Evolutionary conservation across 1,140 invertebrate genomes (phyloP).

Genomic region (Dendrolimus kikuchii): DNA sequence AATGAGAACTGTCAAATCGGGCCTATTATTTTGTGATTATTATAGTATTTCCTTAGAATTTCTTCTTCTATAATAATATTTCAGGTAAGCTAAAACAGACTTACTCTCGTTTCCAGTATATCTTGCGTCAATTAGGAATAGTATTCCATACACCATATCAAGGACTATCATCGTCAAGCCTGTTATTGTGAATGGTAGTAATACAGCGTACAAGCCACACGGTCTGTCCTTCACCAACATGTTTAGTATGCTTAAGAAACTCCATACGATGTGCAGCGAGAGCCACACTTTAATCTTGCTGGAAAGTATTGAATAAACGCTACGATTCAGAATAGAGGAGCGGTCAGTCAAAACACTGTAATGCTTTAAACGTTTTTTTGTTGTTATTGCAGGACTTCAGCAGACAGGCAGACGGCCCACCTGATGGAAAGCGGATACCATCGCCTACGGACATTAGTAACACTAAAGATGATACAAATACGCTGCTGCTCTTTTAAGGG

Average conservation of each 20-base stretch:
- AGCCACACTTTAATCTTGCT: conserved; percentile 44
- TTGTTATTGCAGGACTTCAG: too few species aligned
- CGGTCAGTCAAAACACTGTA: too few species aligned
- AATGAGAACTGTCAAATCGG: too few species aligned
- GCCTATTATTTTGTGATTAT: too few species aligned
- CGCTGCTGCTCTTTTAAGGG: too few species aligned
- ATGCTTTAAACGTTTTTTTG: too few species aligned
- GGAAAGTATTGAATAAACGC: conserved; percentile 4
- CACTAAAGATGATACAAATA: too few species aligned
- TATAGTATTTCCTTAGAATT: too few species aligned
- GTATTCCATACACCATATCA: conserved; percentile 25
- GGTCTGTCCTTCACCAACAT: conserved; percentile 22
- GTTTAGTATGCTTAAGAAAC: conserved; percentile 23
- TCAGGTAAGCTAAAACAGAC: conserved; percentile 2
- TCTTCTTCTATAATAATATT: not conserved
- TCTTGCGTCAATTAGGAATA: conserved; percentile 35
- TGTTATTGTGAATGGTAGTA: conserved; percentile 35
- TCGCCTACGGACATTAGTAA: too few species aligned
- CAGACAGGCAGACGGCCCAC: too few species aligned
- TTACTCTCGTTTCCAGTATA: conserved; percentile 38
- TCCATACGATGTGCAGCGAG: conserved; percentile 39
- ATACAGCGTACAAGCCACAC: conserved; percentile 29
- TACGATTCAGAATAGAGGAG: too few species aligned
- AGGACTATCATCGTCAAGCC: conserved; percentile 28
- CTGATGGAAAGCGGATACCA: too few species aligned